A percentile compares a stretch with the other conserved stretches of the same genome.
Evolutionary conservation across 2,113 vertebrate genomes (phyloP).

Genomic region (Campylomormyrus tamandua): DNA sequence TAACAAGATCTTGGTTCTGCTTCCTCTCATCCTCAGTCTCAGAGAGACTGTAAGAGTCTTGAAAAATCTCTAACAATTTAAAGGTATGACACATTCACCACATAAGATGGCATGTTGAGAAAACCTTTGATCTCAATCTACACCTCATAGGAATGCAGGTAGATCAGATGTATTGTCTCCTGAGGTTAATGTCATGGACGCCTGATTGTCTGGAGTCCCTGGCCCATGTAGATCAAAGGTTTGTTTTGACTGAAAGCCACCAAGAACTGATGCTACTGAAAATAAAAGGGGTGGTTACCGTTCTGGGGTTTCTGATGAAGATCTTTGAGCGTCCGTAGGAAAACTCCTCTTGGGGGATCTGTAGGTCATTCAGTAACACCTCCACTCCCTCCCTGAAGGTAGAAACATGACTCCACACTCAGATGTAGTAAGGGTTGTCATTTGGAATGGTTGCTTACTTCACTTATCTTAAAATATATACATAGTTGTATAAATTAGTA

Average conservation of each 20-base stretch:
- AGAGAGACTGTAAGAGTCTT: background rate
- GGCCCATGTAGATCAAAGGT: background rate
- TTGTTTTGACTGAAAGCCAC: background rate
- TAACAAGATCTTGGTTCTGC: background rate
- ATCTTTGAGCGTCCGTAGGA: constrained; percentile 96
- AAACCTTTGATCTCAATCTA: background rate
- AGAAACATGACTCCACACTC: constrained; percentile 21
- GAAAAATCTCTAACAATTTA: background rate
- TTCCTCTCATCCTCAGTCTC: background rate
- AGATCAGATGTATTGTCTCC: background rate
- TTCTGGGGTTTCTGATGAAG: constrained; percentile 97
- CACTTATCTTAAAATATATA: background rate
- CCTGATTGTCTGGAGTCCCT: background rate
- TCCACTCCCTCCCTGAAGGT: constrained; percentile 80
- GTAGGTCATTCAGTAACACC: constrained; percentile 76
- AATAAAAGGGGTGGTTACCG: constrained; percentile 56
- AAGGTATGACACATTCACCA: background rate
- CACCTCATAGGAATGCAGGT: background rate
- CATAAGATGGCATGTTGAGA: background rate
- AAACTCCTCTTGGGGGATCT: constrained; percentile 79
- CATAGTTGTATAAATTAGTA: background rate
- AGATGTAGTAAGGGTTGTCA: background rate
- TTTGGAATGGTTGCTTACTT: background rate
- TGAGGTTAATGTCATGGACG: background rate
- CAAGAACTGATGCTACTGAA: background rate